A percentile compares a stretch with the other conserved stretches of the same genome.
Conservation (phyloP, 2,888 invertebrate genomes). For the Ochlodes sylvanus region DNA sequence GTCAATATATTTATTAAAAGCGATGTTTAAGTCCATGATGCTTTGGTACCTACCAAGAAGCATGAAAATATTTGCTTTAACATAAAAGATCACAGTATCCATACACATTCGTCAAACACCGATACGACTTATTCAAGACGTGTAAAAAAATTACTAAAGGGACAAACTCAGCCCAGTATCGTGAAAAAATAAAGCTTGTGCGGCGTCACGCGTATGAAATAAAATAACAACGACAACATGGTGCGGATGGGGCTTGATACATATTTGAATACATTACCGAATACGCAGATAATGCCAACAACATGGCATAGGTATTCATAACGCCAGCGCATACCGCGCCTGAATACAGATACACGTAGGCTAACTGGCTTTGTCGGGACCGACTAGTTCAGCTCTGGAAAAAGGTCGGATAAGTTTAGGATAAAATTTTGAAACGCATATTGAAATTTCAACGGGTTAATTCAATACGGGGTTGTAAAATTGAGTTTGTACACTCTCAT, state of each 20-base stretch:
- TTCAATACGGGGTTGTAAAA: not conserved
- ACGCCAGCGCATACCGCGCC: slow-evolving; percentile 68
- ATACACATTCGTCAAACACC: slow-evolving; percentile 21
- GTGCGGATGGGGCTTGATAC: slow-evolving; percentile 81
- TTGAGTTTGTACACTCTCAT: not conserved
- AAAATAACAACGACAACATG: slow-evolving; percentile 81
- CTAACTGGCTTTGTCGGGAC: slow-evolving; percentile 22
- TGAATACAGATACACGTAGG: slow-evolving; percentile 68
- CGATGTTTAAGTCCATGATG: no score
- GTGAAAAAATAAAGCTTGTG: slow-evolving; percentile 72
- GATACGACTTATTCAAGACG: slow-evolving; percentile 36
- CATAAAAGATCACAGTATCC: not conserved
- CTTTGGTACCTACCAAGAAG: not conserved
- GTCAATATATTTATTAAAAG: no score
- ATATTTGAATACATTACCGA: slow-evolving; percentile 84
- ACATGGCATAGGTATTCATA: slow-evolving; percentile 80
- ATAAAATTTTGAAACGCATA: slow-evolving; percentile 6
- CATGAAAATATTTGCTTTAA: not conserved
- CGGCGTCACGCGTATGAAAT: slow-evolving; percentile 80
- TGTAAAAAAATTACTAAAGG: slow-evolving; percentile 49
- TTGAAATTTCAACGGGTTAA: not conserved
- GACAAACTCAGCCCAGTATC: slow-evolving; percentile 65
- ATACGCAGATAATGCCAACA: slow-evolving; percentile 78
- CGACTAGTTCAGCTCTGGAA: slow-evolving; percentile 11
- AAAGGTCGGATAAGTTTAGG: slow-evolving; percentile 14